These are phyloP conservation scores for Amblyjoppa proteus DNA, from an alignment of 2,888 invertebrate species.

Conservation along the genomic window DNA sequence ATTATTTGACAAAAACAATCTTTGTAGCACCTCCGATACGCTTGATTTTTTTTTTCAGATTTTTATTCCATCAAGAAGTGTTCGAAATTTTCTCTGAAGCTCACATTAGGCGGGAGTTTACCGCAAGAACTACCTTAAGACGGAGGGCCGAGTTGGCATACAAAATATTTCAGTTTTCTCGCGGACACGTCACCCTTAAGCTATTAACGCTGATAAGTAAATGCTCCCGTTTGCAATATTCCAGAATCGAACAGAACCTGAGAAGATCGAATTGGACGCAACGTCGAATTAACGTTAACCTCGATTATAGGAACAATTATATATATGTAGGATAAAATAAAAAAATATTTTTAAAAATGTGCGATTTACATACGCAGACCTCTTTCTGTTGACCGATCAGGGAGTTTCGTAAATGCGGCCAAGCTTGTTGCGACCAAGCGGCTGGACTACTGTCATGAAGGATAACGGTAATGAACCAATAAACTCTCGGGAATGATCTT, in stretches of 20 bases:
- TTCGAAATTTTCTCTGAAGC: no score
- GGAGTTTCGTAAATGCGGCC: no score
- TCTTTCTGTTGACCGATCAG: not conserved
- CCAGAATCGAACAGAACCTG: slow-evolving; percentile 67
- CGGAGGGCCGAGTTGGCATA: not conserved
- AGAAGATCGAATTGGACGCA: slow-evolving; percentile 66
- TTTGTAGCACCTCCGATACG: no score
- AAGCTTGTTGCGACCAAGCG: not conserved
- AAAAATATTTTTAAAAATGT: slow-evolving; percentile 37
- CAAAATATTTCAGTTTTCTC: not conserved
- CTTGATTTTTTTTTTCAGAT: no score
- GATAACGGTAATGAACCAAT: not conserved
- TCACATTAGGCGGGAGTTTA: no score
- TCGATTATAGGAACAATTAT: slow-evolving; percentile 52
- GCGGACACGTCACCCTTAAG: not conserved
- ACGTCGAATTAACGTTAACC: slow-evolving; percentile 60
- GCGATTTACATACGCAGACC: slow-evolving; percentile 32
- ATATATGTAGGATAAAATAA: slow-evolving; percentile 42
- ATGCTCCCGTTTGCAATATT: slow-evolving; percentile 22
- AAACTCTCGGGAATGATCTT: not conserved
- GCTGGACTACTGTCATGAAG: not conserved
- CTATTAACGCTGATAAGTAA: not conserved
- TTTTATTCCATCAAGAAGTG: no score
- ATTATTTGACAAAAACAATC: no score
- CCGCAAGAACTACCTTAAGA: no score